Evolutionary conservation across 2,888 invertebrate species (phyloP), one percentile per base, ranked within the genome.

Genomic region (Papilio gigon): DNA sequence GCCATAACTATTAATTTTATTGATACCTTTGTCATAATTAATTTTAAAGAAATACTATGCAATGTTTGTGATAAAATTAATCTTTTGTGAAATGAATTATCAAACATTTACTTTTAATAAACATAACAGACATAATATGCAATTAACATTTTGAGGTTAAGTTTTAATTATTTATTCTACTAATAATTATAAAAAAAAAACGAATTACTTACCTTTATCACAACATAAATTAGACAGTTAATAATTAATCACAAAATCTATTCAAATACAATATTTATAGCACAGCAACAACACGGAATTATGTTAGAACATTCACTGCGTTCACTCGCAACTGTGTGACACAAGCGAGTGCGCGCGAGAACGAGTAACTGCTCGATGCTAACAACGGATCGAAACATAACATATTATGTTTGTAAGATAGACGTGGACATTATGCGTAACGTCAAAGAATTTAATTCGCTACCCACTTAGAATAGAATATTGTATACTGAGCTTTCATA

Each of bases 331-430:
- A 47, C 68, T 27, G 37, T 50, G 58, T 59, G 64, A 30, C 64
- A 64, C 68, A 64, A 50, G 22, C 11, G 53, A 67, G 53, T 53
- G n/a, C n/a, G n/a, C n/a, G n/a, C n/a, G n/a, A n/a, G n/a, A n/a
- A 11, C 47, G 47, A 22, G 5, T 47, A 47, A 47, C 47, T 47
- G 47, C 4, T 20, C 47, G 47, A 2, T 47, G 11, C 47, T 60
- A 40, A 65, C 65, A 40, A 56, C 17, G 27, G 40, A 53, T 25
- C 25, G 56, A 40, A 56, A 56, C 14, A 47, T 37, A 53, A 27
- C 27, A 40, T 35, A 47, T 59, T 20, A 64, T 58, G 33, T 67
- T 33, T 67, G 42, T 44, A 30, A 17, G 12, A 62, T 47, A 63
- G 63, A 64, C 20, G n/a, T n/a, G 47, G 44, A 58, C 35, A 25